Conservation (phyloP, 2,888 invertebrate genomes). For the Cremastinae sp. region DNA sequence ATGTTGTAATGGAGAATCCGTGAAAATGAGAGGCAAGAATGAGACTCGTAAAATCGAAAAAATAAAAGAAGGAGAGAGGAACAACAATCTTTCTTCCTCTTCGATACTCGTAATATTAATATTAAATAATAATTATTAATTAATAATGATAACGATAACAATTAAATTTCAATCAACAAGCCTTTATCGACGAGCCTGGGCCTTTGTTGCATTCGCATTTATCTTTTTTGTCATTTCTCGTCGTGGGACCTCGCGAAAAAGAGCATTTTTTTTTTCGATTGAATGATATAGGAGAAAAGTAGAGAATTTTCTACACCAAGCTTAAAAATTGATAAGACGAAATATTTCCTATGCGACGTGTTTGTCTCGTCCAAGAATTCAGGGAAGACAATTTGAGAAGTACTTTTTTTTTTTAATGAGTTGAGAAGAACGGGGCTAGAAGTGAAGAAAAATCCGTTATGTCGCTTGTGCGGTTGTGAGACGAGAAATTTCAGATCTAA, state of each 20-base stretch:
- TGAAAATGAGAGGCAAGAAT: conserved; percentile 32
- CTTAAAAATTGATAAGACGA: background rate
- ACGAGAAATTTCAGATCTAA: conserved; percentile 26
- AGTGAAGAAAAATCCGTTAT: background rate
- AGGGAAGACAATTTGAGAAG: background rate
- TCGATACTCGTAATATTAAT: conserved; percentile 25
- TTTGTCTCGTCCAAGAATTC: background rate
- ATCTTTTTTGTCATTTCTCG: conserved; percentile 19
- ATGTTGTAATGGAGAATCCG: conserved; percentile 70
- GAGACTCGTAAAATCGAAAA: conserved; percentile 15
- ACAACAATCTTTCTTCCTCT: conserved; percentile 28
- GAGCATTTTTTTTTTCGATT: too few relatives aligned
- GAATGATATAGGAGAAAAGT: conserved; percentile 9
- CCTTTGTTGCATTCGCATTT: conserved; percentile 55
- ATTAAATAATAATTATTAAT: conserved; percentile 22
- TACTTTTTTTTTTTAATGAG: conserved; percentile 5
- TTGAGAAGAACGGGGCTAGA: conserved; percentile 11
- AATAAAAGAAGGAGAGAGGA: conserved; percentile 6
- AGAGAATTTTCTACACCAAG: conserved; percentile 4
- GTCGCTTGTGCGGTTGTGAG: conserved; percentile 9
- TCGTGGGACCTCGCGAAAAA: conserved; percentile 14
- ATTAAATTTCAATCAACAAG: conserved; percentile 46
- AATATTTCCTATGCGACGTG: background rate
- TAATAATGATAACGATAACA: conserved; percentile 40
- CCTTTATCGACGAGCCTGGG: conserved; percentile 44